Evolutionary conservation across 1,140 invertebrate species (phyloP), one percentile per base, ranked within the genome.

Genomic region (Lasaia peninsularis): DNA sequence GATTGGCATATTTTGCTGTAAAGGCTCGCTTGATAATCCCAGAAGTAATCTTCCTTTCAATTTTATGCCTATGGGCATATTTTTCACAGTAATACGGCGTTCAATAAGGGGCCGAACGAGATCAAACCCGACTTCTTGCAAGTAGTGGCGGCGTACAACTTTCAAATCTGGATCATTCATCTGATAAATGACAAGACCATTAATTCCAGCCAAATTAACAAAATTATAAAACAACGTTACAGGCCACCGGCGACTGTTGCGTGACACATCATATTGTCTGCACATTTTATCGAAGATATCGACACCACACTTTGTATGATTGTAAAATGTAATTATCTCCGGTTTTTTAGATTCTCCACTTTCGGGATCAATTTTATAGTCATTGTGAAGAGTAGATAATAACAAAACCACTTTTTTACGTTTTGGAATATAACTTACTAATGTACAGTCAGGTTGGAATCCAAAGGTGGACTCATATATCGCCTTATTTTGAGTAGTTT

Each of bases 221-320:
- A 78, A 56, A 65, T 76, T 65, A 56, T 64, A 68, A 58, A 79
- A 78, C 16, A 80, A 60, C 20, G 69, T 73, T 31, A 75, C 31
- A n/a, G 74, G 66, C 71, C 74, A 83, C 51, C 71, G 40, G 31
- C 62, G 62, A 56, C 68, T 72, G 9, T 52, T 58, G 12, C 52
- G 68, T 12, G 67, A 54, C 4, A 58, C 60, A n/a, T 56, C 63
- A 56, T 73, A 78, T 31, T 62, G 63, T 10, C 48, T 12, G 54
- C 71, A 61, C 66, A 71, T 72, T 58, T 89, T 68, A 58, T 90
- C 83, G 11, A 90, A 55, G 5, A 64, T 74, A 58, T 90, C 88
- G 1, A 90, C 86, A 34, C 78, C 86, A 24, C 80, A 78, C 76
- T 91, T 91, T 2, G 78, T 83, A 31, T 55, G 55, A 65, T 91